Evolutionary conservation across 2,797 vertebrate genomes (phyloP), one percentile per base, ranked within the genome.

Genomic region (Etheostoma nigrum): DNA sequence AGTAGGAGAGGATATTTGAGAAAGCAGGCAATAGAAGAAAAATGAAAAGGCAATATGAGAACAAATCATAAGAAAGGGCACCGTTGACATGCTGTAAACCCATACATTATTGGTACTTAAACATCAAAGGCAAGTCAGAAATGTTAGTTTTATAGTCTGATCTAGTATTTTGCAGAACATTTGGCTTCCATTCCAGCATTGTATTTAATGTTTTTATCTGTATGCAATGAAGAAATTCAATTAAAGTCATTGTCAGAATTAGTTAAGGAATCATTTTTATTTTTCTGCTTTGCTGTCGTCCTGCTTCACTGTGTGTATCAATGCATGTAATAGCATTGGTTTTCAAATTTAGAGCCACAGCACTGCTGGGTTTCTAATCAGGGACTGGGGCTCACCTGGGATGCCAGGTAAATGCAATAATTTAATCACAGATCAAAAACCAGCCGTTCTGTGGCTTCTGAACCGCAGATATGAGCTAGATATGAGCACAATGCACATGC

Each of bases 1-100:
- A 78, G 14, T 3, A 30, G 60, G 61, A 21, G 62, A 66, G 52
- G 59, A n/a, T 61, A 54, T 81, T 60, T 16, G 33, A 75, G 40
- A 62, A 79, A 58, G 69, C 25, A n/a, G 18, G 19, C n/a, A 63
- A 63, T 5, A 14, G 12, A 66, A 36, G 6, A 13, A 42, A 18
- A 71, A 67, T 71, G 14, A 63, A 53, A 58, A 69, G 23, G 69
- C 57, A 66, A 63, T n/a, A 58, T 16, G 9, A 67, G 64, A 48
- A 45, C 11, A 67, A 19, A 47, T 45, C 45, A 48, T 57, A 44
- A 66, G 9, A 63, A 11, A 16, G 36, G 33, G 21, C 23, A 10
- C n/a, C 9, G 12, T 16, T 64, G 40, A 53, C 61, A 55, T 8
- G 33, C 16, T 53, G 27, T 27, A 64, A 54, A 30, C 21, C 14